phyloP scores from a whole-genome alignment of 2,888 invertebrate genomes.

The Hydraecia micacea region DNA sequence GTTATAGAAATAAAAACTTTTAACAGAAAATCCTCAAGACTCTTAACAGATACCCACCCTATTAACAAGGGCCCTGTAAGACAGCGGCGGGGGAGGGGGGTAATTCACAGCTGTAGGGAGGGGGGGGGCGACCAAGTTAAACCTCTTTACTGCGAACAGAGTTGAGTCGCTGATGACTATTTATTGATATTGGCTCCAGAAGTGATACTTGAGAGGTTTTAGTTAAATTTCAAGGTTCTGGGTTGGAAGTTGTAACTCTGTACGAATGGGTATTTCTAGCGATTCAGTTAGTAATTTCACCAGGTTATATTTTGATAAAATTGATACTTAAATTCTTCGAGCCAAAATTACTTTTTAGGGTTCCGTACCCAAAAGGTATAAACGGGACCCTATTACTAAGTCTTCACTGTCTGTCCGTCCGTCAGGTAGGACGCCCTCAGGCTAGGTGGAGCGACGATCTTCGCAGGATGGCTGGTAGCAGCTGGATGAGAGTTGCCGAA shows the following conservation, averaged over 20 bases:
- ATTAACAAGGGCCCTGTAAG: conserved; percentile 54
- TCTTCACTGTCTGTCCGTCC: too few relatives aligned
- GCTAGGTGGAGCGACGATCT: too few relatives aligned
- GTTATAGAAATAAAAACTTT: too few relatives aligned
- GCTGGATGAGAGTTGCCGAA: too few relatives aligned
- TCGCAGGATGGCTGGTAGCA: too few relatives aligned
- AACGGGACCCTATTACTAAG: too few relatives aligned
- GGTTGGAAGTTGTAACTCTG: neutral
- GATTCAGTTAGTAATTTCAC: neutral
- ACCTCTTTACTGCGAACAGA: conserved; percentile 64
- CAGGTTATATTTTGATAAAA: too few relatives aligned
- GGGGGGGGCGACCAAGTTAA: conserved; percentile 39
- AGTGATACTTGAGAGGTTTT: conserved; percentile 30
- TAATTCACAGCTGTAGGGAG: conserved; percentile 49
- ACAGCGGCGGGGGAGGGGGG: conserved; percentile 31
- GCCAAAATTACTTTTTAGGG: too few relatives aligned
- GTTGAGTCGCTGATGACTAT: conserved; percentile 62
- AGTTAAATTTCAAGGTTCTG: conserved; percentile 16
- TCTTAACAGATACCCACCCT: conserved; percentile 21
- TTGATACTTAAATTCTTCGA: too few relatives aligned
- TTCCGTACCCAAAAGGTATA: too few relatives aligned
- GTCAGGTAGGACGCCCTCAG: too few relatives aligned
- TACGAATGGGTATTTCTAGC: neutral
- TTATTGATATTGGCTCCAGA: conserved; percentile 56
- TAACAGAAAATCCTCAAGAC: neutral